phyloP scores from a whole-genome alignment of 2,797 vertebrate genomes.

The Holocentrus rufus region DNA sequence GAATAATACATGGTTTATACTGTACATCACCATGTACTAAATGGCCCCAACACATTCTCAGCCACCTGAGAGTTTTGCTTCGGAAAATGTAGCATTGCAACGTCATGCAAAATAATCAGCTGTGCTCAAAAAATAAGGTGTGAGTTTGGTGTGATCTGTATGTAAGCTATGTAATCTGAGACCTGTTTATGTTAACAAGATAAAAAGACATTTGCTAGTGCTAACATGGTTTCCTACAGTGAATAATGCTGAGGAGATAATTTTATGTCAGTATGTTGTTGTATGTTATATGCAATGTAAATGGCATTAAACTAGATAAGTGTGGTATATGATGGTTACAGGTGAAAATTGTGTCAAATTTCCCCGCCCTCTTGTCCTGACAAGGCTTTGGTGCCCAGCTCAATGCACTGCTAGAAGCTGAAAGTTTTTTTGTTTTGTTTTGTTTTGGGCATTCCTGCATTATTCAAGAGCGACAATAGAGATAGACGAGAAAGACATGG shows the following conservation, averaged over 20 bases:
- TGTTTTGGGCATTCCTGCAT: no score
- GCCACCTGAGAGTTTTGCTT: slow-evolving; percentile 25
- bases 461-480: no score
- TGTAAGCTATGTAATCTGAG: background rate
- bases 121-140: background rate
- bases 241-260: background rate
- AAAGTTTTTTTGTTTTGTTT: no score
- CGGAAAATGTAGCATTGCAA: slow-evolving; percentile 6
- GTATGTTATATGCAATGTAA: background rate
- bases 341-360: background rate
- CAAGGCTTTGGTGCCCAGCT: background rate
- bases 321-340: background rate
- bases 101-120: slow-evolving; percentile 8
- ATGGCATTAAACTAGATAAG: background rate
- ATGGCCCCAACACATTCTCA: slow-evolving; percentile 11
- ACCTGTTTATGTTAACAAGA: background rate
- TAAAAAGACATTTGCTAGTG: background rate
- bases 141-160: background rate
- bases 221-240: background rate
- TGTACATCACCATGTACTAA: slow-evolving; percentile 17
- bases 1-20: background rate
- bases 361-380: background rate
- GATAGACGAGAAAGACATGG: no score
- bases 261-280: background rate
- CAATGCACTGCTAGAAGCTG: background rate